Base-by-base conservation (phyloP, 2,797 vertebrate species). In the Nyctibius grandis region DNA sequence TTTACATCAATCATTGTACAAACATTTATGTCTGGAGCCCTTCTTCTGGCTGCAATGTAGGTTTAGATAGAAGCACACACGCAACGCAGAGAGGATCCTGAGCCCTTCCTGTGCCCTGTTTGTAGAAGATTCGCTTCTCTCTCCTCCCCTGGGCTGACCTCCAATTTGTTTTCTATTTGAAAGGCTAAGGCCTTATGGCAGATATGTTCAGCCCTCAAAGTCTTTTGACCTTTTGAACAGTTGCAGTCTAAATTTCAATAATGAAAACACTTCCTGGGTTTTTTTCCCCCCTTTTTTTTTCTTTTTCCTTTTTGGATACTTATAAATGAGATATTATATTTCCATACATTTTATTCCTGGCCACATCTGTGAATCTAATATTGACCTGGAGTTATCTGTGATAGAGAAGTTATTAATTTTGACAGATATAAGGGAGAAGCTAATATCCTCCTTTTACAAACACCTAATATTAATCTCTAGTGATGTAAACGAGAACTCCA, bases 381-480 rank as follows among this genome's bases (percentile, higher is more conserved):
- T 98, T 98, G 98, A 98, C 98, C 98, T 78, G 95, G 96, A 98
- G 98, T 98, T 98, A 98, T 98, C 98, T 98, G 97, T 97, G 97
- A 98, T 98, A 97, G 97, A 98, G 97, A 98, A 98, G 98, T 98
- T 98, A 98, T 98, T 98, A 98, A 98, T 98, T 98, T 97, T 98
- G 98, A 98, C 98, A 98, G 98, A 97, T 98, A 98, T 97, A 98
- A 98, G 98, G 97, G 97, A 98, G 98, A 98, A 98, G 98, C 97
- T 98, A 98, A 98, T 98, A 98, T 98, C 98, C 98, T 97, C 92
- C 96, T 98, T 98, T 98, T 98, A 98, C 98, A 98, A 98, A 98
- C 97, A 98, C 97, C 97, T 98, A 97, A 98, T 98, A 98, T 98
- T 98, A 98, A 98, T 98, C 98, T 98, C 93, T 91, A 94, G 97